These are phyloP conservation scores for Lepidochrysops patricia DNA, from an alignment of 2,888 invertebrate species.

Conservation along the genomic window DNA sequence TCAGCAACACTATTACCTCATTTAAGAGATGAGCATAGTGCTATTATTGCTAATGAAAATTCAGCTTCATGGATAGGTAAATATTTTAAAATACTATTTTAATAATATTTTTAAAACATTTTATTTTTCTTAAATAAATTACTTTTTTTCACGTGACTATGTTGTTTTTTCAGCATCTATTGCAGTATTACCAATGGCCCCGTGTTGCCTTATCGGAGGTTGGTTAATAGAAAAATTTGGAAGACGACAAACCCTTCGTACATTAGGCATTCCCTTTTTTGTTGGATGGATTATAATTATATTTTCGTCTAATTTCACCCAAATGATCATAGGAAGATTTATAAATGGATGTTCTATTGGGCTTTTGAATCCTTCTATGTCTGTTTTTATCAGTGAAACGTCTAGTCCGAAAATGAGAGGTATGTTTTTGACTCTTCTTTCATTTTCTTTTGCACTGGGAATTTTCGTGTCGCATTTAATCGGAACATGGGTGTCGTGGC, in stretches of 20 bases:
- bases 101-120: too few species aligned
- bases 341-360: constrained; percentile 5
- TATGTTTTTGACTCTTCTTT: constrained; percentile 8
- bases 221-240: constrained; percentile 1
- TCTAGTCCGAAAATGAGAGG: constrained; percentile 3
- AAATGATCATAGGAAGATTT: constrained; percentile 10
- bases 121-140: too few species aligned
- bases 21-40: background rate
- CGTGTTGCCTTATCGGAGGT: constrained; percentile 4
- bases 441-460: constrained; percentile 5
- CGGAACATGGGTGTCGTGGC: constrained; percentile 9
- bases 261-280: constrained; percentile 2
- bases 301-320: background rate
- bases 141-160: background rate
- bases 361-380: constrained; percentile 1
- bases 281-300: constrained; percentile 4
- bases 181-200: constrained; percentile 5
- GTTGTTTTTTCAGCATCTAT: background rate
- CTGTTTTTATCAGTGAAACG: constrained; percentile 1
- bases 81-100: too few species aligned
- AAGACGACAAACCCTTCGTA: constrained; percentile 8
- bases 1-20: constrained; percentile 5
- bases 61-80: constrained; percentile 7
- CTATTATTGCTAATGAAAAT: background rate
- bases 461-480: constrained; percentile 5